A percentile compares a stretch with the other conserved stretches of the same genome.
Conservation (phyloP, 2,888 invertebrate species). For the Eupsilia transversa region DNA sequence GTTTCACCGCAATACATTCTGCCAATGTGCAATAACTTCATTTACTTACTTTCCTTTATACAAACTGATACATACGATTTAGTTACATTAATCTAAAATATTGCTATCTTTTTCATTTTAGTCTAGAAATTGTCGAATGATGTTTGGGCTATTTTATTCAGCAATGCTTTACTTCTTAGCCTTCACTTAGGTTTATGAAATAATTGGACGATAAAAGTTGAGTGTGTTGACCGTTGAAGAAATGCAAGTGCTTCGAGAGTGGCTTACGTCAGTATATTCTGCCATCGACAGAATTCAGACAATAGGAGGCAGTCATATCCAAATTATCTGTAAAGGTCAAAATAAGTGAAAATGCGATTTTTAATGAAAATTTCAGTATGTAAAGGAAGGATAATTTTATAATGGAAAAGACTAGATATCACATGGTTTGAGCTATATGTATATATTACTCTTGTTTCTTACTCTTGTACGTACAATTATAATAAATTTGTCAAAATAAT, state of each 20-base stretch:
- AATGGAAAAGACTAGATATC: conserved; percentile 89
- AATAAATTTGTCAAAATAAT: conserved; percentile 75
- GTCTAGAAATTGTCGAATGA: conserved; percentile 89
- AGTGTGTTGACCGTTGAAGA: conserved; percentile 54
- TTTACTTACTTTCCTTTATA: conserved; percentile 87
- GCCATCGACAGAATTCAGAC: conserved; percentile 47
- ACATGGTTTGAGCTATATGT: conserved; percentile 88
- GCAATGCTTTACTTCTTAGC: conserved; percentile 60
- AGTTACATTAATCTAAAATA: conserved; percentile 90
- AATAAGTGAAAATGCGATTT: conserved; percentile 65
- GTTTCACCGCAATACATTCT: conserved; percentile 83
- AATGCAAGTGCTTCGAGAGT: conserved; percentile 58
- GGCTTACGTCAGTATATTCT: conserved; percentile 36
- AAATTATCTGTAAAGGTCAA: conserved; percentile 64
- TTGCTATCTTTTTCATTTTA: conserved; percentile 90
- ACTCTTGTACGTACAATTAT: conserved; percentile 76
- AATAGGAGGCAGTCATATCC: conserved; percentile 55
- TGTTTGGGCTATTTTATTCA: conserved; percentile 77
- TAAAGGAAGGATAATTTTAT: conserved; percentile 78
- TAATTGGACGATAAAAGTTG: conserved; percentile 62
- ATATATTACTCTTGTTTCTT: conserved; percentile 80
- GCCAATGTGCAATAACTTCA: conserved; percentile 86
- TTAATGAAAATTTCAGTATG: conserved; percentile 66
- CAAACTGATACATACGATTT: conserved; percentile 89
- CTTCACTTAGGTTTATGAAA: conserved; percentile 63